Evolutionary conservation across 2,888 invertebrate genomes (phyloP), one percentile per base, ranked within the genome.

Genomic region (Rhingia rostrata): DNA sequence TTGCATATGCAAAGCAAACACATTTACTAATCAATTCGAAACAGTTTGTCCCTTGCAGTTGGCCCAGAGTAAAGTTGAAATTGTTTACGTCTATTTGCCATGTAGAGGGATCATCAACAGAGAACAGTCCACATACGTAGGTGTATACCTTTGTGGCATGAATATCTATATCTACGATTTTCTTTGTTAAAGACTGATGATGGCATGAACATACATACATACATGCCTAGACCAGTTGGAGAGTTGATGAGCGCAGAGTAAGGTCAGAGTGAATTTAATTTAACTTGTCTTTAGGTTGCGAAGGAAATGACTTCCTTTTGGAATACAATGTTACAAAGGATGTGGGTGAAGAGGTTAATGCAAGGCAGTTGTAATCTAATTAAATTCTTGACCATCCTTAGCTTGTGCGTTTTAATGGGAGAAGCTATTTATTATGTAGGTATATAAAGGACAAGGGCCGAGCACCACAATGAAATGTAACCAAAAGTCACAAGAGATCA

Each of bases 11-110:
- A 63, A 41, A 43, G 66, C 49, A 77, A 77, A 82, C 66, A 77
- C 66, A 82, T 72, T 77, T 77, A 43, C 66, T 82, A 77, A 77
- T 82, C 77, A 82, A 77, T 73, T 77, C 64, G 41, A 72, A 54
- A 54, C 47, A 39, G 56, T 63, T 22, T 7, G 70, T 67, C 53
- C 61, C 7, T 35, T 32, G 4, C 4, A 14, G 39, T 67, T 67
- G 43, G 35, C 35, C 45, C n/a, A 32, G 54, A 54, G 66, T n/a
- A 33, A 56, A 4, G 56, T 32, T 64, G 33, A 37, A 63, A 54
- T 64, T 54, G 54, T 73, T 64, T 47, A 54, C 56, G 32, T 32
- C 56, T 56, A 47, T 64, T 64, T 74, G 39, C 72, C 43, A 51
- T 49, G 51, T 43, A 47, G 58, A 37, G 2, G 22, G 14, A 64